Conservation (phyloP, 2,113 vertebrate species). For the Dissostichus mawsoni region DNA sequence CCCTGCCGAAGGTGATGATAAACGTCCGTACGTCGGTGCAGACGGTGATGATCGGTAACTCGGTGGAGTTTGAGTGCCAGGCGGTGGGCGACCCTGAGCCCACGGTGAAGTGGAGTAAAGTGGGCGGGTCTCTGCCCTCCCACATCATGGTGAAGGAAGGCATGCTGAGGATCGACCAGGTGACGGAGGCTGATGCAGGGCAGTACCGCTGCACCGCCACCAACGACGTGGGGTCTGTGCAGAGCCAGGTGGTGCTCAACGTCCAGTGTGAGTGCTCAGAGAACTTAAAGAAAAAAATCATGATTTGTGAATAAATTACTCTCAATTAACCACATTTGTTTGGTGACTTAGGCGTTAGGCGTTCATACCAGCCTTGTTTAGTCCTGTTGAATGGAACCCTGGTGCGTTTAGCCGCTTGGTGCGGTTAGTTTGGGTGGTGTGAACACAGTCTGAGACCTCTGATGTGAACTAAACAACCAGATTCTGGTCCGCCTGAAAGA, state of each 20-base stretch:
- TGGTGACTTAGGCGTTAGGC: too few species aligned
- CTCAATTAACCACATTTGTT: too few species aligned
- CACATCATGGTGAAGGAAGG: conserved; percentile 86
- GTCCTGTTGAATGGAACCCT: too few species aligned
- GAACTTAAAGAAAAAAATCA: too few species aligned
- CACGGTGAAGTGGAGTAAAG: conserved; percentile 93
- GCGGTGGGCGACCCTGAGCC: conserved; percentile 93
- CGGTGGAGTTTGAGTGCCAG: conserved; percentile 96
- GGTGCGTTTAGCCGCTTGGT: too few species aligned
- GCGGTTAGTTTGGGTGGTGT: too few species aligned
- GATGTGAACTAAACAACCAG: too few species aligned
- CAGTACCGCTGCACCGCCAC: conserved; percentile 95
- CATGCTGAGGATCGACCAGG: conserved; percentile 88
- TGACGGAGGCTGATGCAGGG: conserved; percentile 89
- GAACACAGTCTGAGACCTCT: too few species aligned
- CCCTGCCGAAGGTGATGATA: conserved; percentile 95
- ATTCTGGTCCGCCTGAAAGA: too few species aligned
- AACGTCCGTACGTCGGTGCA: conserved; percentile 95
- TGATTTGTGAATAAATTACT: too few species aligned
- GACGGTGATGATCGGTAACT: conserved; percentile 91
- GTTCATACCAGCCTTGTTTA: too few species aligned
- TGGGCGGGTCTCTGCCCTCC: conserved; percentile 86
- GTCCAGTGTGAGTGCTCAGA: conserved; percentile 90
- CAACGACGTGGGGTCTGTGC: conserved; percentile 92
- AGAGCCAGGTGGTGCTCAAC: conserved; percentile 94